Evolutionary conservation across 2,888 invertebrate genomes (phyloP), one percentile per base, ranked within the genome.

Genomic region (Drosophila paranaensis): DNA sequence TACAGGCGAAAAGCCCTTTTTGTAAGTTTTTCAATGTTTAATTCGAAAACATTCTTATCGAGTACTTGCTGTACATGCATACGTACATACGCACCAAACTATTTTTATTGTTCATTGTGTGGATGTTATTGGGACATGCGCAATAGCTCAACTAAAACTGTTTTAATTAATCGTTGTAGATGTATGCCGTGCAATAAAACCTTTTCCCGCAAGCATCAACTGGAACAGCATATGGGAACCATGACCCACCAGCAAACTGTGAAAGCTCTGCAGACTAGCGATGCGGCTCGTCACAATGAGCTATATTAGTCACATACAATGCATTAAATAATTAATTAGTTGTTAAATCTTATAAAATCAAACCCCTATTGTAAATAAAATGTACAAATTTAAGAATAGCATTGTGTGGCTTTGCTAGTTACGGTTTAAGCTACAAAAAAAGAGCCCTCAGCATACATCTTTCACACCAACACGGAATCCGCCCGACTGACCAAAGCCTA

Each of bases 211-310:
- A 91, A 91, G 45, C 92, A 92, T 76, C 92, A 92, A 58, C 64
- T 92, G 60, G 92, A 92, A 51, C 92, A 92, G 71, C 92, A 92
- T 67, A 79, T 86, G 46, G 86, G 89, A 20, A 92, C 92, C 6
- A 86, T 92, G 74, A 92, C 91, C 48, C 92, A 92, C 75, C 91
- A 91, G 66, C 90, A 91, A 71, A 91, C 89, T n/a, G 87, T 90
- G 14, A 83, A 84, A 67, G 64, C 74, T 25, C 65, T 74, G 4
- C 78, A 89, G 70, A 64, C 42, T 4, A 72, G 60, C 45, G 86
- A 82, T 9, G 5, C 62, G 1, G 14, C 55, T 30, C 68, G 55
- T 37, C 86, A 71, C 45, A 13, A 83, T 46, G 89, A 88, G 48
- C 58, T 86, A 37, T 89, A 80, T 81, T 83, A 89, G 71, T 79